A percentile compares a stretch with the other conserved stretches of the same genome.
These are phyloP conservation scores for Apus apus DNA, from an alignment of 2,113 vertebrate species.

Conservation along the genomic window DNA sequence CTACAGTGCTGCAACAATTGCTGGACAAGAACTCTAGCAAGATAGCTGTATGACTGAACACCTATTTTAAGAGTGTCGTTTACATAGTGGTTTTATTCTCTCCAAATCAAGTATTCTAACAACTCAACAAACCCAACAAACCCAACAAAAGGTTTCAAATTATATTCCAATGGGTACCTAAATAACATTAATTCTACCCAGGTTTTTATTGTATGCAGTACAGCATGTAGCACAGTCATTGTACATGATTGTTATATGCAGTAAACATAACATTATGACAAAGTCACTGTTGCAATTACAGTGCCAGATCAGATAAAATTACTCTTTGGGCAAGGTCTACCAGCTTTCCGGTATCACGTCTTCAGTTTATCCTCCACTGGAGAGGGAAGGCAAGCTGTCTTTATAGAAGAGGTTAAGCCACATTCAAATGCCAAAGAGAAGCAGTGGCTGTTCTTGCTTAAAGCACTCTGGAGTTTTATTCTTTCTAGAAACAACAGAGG, in stretches of 20 bases:
- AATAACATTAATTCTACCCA: conserved; percentile 25
- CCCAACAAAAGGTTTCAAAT: conserved; percentile 15
- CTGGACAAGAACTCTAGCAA: conserved; percentile 2
- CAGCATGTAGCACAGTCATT: background rate
- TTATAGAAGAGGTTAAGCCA: conserved; percentile 23
- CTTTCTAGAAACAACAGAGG: conserved; percentile 61
- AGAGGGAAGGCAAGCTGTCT: conserved; percentile 19
- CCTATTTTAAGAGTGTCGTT: conserved; percentile 21
- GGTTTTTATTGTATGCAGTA: conserved; percentile 2
- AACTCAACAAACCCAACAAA: background rate
- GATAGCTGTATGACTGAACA: background rate
- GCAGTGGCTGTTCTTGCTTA: background rate
- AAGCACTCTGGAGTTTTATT: conserved; percentile 29
- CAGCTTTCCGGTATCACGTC: background rate
- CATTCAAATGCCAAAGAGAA: conserved; percentile 27
- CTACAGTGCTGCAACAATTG: background rate
- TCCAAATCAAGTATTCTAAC: background rate
- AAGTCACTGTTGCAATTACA: background rate
- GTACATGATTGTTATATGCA: background rate
- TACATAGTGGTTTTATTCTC: conserved; percentile 9
- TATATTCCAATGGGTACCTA: background rate
- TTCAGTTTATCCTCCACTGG: background rate
- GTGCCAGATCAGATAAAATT: background rate
- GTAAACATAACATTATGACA: conserved; percentile 30
- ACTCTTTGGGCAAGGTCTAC: background rate